phyloP scores from a whole-genome alignment of 2,113 vertebrate genomes.

The Psittacula cyanocephala region DNA sequence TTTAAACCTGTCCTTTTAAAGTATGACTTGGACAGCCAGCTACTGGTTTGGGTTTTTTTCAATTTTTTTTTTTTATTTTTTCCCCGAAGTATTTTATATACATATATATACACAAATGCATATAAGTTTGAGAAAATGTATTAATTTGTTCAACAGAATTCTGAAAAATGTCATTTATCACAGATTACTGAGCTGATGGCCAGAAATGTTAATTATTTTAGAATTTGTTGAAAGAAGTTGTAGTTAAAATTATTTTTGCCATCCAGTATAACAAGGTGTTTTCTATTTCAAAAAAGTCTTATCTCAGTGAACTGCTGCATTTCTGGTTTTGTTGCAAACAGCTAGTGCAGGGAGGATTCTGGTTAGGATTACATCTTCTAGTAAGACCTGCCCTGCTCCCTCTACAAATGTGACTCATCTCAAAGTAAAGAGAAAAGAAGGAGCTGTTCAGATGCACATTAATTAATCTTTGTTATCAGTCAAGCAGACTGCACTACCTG shows the following conservation, averaged over 20 bases:
- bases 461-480: slow-evolving; percentile 61
- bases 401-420: not conserved
- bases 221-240: not conserved
- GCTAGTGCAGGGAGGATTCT: not conserved
- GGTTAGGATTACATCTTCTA: not conserved
- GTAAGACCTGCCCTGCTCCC: not conserved
- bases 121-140: slow-evolving; percentile 42
- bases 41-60: not conserved
- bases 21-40: slow-evolving; percentile 44
- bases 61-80: too few species aligned
- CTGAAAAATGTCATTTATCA: slow-evolving; percentile 47
- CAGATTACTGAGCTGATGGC: slow-evolving; percentile 14
- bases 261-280: not conserved
- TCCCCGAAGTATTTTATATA: too few species aligned
- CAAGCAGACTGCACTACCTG: slow-evolving; percentile 59
- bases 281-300: not conserved
- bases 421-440: slow-evolving; percentile 32
- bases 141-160: slow-evolving; percentile 55
- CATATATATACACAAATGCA: not conserved
- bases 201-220: slow-evolving; percentile 23
- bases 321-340: slow-evolving; percentile 12
- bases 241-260: not conserved
- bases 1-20: slow-evolving; percentile 49
- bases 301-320: not conserved
- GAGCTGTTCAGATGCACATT: slow-evolving; percentile 60